Base-by-base conservation (phyloP, 2,113 vertebrate genomes). In the Centropus bengalensis region DNA sequence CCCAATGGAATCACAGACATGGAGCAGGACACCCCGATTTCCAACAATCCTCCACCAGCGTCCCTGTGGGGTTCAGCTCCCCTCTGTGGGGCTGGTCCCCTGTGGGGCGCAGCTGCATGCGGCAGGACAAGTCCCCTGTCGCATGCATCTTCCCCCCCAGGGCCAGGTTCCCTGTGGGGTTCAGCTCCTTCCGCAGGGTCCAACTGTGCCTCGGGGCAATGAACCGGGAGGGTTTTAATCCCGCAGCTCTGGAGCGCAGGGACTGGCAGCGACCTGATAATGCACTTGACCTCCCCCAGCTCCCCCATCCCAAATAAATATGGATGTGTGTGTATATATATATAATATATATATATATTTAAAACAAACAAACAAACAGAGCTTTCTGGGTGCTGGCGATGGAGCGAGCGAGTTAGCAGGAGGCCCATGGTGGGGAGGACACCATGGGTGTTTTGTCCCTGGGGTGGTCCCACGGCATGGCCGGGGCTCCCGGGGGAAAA, bases 291-390 rank as follows among this genome's bases (percentile, higher is more conserved):
- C 23, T 9, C 40, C 40, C 24, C 52, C 14, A 8, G 7, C 5
- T 18, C 52, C 38, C 5, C 47, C 60, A 11, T 47, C 47, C 22
- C 33, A 54, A 86, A 89, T 84, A 80, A 88, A 91, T 91, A 70
- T 58, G 62, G n/a, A 42, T 63, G 66, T 87, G 79, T n/a, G n/a
- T n/a, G n/a, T n/a, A n/a, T 87, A 40, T 81, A 76, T 78, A 80
- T 54, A 68, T 62, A 79, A 38, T 30, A 62, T 83, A 73, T 90
- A 71, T 84, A 84, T 78, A 49, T 88, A 56, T 82, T 66, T 82
- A 49, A 49, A 49, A 49, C 47, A 49, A 49, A 49, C 47, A 49
- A 49, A 49, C 52, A 38, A 58, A 55, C 32, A 23, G 62, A 49
- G 66, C 73, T 69, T 33, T 88, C 51, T 58, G 79, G 70, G 44